Percentiles rank a stretch among this genome's conserved stretches.
phyloP scores from a whole-genome alignment of 2,113 vertebrate species.

The Pseudonaja textilis region DNA sequence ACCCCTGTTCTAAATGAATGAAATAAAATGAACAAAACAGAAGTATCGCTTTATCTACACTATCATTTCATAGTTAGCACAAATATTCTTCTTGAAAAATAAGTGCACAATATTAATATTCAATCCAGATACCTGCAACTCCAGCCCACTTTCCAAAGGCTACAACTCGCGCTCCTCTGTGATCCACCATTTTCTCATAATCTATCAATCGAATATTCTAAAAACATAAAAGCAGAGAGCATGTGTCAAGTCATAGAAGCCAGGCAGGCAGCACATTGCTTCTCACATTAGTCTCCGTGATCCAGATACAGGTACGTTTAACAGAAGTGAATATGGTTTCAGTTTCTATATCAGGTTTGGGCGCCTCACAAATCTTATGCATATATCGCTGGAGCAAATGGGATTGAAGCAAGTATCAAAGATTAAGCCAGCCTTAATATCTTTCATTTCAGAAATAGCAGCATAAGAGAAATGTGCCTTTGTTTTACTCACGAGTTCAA shows the following conservation, averaged over 20 bases:
- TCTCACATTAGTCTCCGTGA: neutral
- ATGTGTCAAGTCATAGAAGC: slow-evolving; percentile 26
- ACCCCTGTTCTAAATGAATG: neutral
- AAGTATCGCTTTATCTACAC: neutral
- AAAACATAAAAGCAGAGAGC: slow-evolving; percentile 52
- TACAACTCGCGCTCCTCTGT: slow-evolving; percentile 88
- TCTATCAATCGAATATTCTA: slow-evolving; percentile 96
- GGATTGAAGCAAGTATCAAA: neutral
- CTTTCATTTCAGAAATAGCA: neutral
- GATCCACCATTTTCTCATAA: slow-evolving; percentile 98
- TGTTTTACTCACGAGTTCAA: neutral
- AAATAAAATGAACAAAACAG: neutral
- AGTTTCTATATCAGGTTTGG: neutral
- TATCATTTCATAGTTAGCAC: neutral
- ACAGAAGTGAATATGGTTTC: neutral
- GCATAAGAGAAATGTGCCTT: neutral
- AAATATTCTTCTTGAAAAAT: neutral
- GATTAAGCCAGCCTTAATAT: neutral
- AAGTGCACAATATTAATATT: slow-evolving; percentile 35
- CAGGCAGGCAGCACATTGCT: neutral
- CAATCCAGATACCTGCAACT: slow-evolving; percentile 84
- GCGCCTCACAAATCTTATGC: neutral
- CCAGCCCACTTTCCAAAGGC: slow-evolving; percentile 98
- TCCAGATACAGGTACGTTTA: neutral
- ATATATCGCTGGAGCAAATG: neutral